Percentiles rank a stretch among this genome's conserved stretches.
Conservation (phyloP, 2,888 invertebrate species). For the Keiferia lycopersicella region DNA sequence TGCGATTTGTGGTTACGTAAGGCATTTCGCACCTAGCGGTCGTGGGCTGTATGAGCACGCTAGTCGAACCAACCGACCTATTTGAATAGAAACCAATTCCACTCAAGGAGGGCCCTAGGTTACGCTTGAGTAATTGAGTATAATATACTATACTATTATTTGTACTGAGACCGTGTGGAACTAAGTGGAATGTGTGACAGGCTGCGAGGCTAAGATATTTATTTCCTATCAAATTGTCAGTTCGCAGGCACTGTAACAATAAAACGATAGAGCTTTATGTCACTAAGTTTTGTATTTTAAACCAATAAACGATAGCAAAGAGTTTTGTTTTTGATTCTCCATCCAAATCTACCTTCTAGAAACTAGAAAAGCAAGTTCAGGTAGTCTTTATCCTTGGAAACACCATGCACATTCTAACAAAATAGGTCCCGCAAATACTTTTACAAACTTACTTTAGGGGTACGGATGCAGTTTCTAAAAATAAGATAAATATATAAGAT, state of each 20-base stretch:
- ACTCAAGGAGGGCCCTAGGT: constrained; percentile 68
- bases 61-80: constrained; percentile 61
- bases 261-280: constrained; percentile 82
- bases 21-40: background rate
- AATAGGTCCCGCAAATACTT: too few species aligned
- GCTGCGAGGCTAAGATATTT: constrained; percentile 72
- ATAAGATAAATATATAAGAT: too few species aligned
- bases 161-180: constrained; percentile 62
- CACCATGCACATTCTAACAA: too few species aligned
- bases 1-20: background rate
- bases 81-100: constrained; percentile 59
- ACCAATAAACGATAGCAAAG: constrained; percentile 82
- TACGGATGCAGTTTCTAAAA: too few species aligned
- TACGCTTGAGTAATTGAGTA: constrained; percentile 56
- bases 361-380: too few species aligned
- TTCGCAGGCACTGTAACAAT: constrained; percentile 82
- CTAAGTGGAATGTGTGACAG: constrained; percentile 53
- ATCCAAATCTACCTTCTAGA: background rate
- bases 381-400: too few species aligned
- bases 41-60: constrained; percentile 29
- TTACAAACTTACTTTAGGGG: too few species aligned
- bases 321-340: constrained; percentile 51
- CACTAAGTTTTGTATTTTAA: constrained; percentile 82
- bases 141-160: constrained; percentile 71
- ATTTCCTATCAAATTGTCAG: constrained; percentile 82